Base-by-base conservation (phyloP, 1,140 invertebrate genomes). In the Agraylea sexmaculata region DNA sequence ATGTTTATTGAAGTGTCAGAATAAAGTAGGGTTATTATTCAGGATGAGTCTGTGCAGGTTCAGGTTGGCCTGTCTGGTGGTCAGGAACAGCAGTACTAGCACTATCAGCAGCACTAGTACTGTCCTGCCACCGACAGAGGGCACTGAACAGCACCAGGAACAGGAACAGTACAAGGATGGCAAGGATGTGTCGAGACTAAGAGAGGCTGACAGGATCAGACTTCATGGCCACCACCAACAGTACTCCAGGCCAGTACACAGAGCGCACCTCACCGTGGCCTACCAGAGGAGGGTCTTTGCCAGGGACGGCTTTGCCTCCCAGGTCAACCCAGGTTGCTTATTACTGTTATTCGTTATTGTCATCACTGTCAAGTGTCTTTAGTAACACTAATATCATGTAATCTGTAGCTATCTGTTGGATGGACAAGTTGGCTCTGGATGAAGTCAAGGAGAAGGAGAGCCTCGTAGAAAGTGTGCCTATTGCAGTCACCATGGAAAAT, bases 221-320 rank as follows among this genome's bases (percentile, higher is more conserved):
- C 23, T n/a, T 7, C n/a, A 25, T 25, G n/a, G n/a, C 18, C 62
- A 61, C 27, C 45, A 47, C 45, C 42, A 49, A 15, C 77, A 78
- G 6, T 77, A 72, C 41, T 25, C 55, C 2, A 50, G 69, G 35
- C 45, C 64, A 3, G 43, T 55, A 3, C 56, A 52, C 1, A 68
- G 59, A 60, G 56, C 53, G 44, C 77, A 81, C 47, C 25, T 62
- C 7, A 74, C 68, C 1, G 52, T 77, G 2, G 71, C 64, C 41
- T 81, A 76, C 50, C 68, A 75, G 30, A 59, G 66, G 37, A 68
- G 61, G 51, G 53, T 71, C 20, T 69, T 71, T 46, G 78, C 74
- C 1, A 59, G 58, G 4, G 79, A 76, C 53, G 79, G 79, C 1
- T 49, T 58, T 3, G 51, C 46, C 10, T 67, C 66, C 27, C 60